Evolutionary conservation across 1,140 invertebrate genomes (phyloP).

Genomic region (fruit fly (Drosophila melanogaster)): Release_6_plus_ISO1_MT NT_033777.3:11535501-11536000

Average conservation of each 20-base stretch:
- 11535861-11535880: constrained; percentile 27
- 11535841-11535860: constrained; percentile 85
- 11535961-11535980: constrained; percentile 92
- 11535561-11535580: constrained; percentile 15
- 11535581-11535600: constrained; percentile 89
- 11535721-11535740: constrained; percentile 97
- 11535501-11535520: constrained; percentile 2
- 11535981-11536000: constrained; percentile 91
- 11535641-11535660: constrained; percentile 91
- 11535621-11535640: constrained; percentile 91
- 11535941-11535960: too few relatives aligned
- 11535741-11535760: constrained; percentile 94
- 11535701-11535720: constrained; percentile 94
- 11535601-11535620: constrained; percentile 95
- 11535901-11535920: constrained; percentile 15
- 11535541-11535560: background rate
- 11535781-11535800: constrained; percentile 95
- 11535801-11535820: constrained; percentile 94
- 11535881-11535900: constrained; percentile 39
- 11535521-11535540: background rate
- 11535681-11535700: constrained; percentile 93
- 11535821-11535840: constrained; percentile 94
- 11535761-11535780: constrained; percentile 93
- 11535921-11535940: background rate
- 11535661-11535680: constrained; percentile 94